These are phyloP conservation scores for Mesochorus sp. DNA, from an alignment of 2,888 invertebrate species.

Conservation along the genomic window DNA sequence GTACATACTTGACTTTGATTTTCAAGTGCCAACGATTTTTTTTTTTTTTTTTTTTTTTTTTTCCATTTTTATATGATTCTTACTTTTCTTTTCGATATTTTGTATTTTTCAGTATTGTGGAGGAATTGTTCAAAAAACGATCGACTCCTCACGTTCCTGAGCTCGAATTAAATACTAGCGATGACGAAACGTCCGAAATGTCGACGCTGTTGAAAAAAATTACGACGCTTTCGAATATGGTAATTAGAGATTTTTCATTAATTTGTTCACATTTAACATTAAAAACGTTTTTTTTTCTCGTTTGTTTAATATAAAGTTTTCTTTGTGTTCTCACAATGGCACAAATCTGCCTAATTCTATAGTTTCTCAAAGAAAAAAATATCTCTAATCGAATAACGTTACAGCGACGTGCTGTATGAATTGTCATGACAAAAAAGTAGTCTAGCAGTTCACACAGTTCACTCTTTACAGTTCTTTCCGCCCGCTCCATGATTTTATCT, in stretches of 20 bases:
- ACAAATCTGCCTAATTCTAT: neutral
- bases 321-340: neutral
- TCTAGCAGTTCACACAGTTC: slow-evolving; percentile 8
- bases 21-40: neutral
- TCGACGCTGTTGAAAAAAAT: slow-evolving; percentile 53
- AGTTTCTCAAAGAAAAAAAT: neutral
- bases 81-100: neutral
- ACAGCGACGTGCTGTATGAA: slow-evolving; percentile 17
- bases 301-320: neutral
- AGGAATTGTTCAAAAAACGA: slow-evolving; percentile 22
- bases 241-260: slow-evolving; percentile 37
- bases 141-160: slow-evolving; percentile 14
- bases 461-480: slow-evolving; percentile 46
- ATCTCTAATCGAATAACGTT: neutral
- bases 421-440: slow-evolving; percentile 69
- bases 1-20: slow-evolving; percentile 13
- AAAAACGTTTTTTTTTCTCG: neutral
- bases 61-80: neutral
- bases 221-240: slow-evolving; percentile 55
- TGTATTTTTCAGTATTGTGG: slow-evolving; percentile 47
- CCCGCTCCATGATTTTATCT: slow-evolving; percentile 24
- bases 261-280: no score
- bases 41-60: neutral
- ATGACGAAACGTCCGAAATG: slow-evolving; percentile 42
- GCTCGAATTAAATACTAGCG: neutral